These are phyloP conservation scores for Chloebia gouldiae DNA, from an alignment of 2,113 vertebrate species.

Conservation along the genomic window DNA sequence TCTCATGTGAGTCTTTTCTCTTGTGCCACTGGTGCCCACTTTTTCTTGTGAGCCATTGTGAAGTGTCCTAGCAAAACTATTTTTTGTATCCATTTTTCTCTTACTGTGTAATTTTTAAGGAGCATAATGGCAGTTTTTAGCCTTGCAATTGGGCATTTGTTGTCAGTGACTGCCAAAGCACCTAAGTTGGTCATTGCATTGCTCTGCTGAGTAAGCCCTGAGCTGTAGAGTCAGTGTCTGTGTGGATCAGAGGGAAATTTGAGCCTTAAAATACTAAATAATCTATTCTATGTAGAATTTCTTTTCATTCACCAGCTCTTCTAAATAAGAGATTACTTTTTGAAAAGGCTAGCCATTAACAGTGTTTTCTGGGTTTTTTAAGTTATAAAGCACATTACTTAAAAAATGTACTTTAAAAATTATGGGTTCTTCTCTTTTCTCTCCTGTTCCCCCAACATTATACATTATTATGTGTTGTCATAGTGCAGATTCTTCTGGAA, in stretches of 20 bases:
- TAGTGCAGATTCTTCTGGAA: conserved; percentile 39
- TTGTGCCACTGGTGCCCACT: background rate
- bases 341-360: background rate
- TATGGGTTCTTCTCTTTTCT: background rate
- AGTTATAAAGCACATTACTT: background rate
- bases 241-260: background rate
- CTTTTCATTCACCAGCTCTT: background rate
- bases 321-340: background rate
- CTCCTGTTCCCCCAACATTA: background rate
- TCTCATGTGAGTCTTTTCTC: background rate
- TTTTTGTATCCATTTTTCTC: background rate
- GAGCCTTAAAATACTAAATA: background rate
- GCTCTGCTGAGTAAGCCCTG: background rate
- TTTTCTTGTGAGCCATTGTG: conserved; percentile 12
- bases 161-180: background rate
- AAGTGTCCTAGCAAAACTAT: background rate
- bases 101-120: background rate
- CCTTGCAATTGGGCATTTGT: background rate
- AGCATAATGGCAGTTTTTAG: background rate
- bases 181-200: background rate
- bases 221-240: background rate
- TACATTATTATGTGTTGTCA: background rate
- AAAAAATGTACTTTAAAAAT: background rate
- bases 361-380: background rate
- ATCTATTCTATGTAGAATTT: background rate